These are phyloP conservation scores for Telmatochromis brichardi DNA, from an alignment of 2,113 vertebrate species.

Conservation along the genomic window DNA sequence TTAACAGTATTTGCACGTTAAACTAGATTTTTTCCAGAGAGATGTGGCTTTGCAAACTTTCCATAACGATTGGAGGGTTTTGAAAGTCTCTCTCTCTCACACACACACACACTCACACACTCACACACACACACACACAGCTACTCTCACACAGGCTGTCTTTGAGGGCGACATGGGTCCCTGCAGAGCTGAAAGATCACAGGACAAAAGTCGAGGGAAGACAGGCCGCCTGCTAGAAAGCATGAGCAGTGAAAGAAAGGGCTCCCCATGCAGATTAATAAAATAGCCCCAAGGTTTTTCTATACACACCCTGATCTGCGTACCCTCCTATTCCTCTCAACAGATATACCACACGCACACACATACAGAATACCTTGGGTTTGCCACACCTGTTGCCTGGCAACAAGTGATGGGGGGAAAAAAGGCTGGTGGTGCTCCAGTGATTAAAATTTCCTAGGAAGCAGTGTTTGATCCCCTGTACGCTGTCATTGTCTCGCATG, in stretches of 20 bases:
- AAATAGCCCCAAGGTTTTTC: constrained; percentile 57
- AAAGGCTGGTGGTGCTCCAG: constrained; percentile 37
- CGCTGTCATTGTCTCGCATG: constrained; percentile 34
- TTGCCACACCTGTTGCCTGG: constrained; percentile 59
- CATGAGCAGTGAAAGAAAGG: constrained; percentile 48
- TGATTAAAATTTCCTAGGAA: constrained; percentile 70
- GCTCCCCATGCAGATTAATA: constrained; percentile 72
- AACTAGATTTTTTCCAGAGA: background rate
- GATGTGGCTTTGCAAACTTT: background rate
- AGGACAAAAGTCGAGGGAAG: constrained; percentile 65
- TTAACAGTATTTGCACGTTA: constrained; percentile 25
- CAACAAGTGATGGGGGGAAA: constrained; percentile 52
- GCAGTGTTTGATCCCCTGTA: constrained; percentile 46
- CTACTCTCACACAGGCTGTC: constrained; percentile 1
- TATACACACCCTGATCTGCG: constrained; percentile 38
- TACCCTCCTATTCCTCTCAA: background rate
- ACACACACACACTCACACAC: background rate
- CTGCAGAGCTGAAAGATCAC: constrained; percentile 57
- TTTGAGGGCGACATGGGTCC: constrained; percentile 42
- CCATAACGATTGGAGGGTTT: background rate
- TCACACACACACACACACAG: background rate
- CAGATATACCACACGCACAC: constrained; percentile 6
- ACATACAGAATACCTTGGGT: constrained; percentile 37
- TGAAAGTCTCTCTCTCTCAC: background rate
- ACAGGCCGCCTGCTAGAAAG: constrained; percentile 56